Evolutionary conservation across 1,140 invertebrate genomes (phyloP).

Genomic region (Lucilia sericata): DNA sequence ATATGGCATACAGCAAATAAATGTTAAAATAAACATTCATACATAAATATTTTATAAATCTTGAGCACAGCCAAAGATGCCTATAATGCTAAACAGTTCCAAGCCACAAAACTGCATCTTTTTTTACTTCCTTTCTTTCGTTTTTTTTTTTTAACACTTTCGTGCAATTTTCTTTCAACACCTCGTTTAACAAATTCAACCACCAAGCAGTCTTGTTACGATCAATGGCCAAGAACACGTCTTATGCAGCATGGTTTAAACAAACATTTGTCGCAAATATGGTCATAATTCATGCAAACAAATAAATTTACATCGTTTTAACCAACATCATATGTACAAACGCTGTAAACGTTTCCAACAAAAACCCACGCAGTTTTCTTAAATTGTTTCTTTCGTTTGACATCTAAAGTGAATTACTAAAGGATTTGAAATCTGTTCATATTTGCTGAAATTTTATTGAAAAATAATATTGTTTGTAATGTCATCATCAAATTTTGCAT

Average conservation of each 20-base stretch:
- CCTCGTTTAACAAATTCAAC: conserved; percentile 20
- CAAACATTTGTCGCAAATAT: conserved; percentile 60
- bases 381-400: not conserved
- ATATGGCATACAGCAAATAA: conserved; percentile 39
- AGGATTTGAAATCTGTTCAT: not conserved
- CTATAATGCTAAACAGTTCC: conserved; percentile 35
- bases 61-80: conserved; percentile 14
- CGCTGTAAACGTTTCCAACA: not conserved
- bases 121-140: not conserved
- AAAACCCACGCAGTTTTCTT: conserved; percentile 28
- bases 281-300: conserved; percentile 66
- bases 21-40: conserved; percentile 23
- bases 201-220: not conserved
- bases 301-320: conserved; percentile 54
- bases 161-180: conserved; percentile 28
- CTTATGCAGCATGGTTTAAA: not conserved
- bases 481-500: not conserved
- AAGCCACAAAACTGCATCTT: conserved; percentile 9
- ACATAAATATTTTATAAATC: conserved; percentile 19
- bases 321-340: not conserved
- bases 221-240: not conserved
- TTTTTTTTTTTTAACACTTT: conserved; percentile 39
- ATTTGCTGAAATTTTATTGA: not conserved
- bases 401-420: not conserved
- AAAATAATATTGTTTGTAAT: not conserved